Base-by-base conservation (phyloP, 2,797 vertebrate genomes). In the Diplodus sargus region DNA sequence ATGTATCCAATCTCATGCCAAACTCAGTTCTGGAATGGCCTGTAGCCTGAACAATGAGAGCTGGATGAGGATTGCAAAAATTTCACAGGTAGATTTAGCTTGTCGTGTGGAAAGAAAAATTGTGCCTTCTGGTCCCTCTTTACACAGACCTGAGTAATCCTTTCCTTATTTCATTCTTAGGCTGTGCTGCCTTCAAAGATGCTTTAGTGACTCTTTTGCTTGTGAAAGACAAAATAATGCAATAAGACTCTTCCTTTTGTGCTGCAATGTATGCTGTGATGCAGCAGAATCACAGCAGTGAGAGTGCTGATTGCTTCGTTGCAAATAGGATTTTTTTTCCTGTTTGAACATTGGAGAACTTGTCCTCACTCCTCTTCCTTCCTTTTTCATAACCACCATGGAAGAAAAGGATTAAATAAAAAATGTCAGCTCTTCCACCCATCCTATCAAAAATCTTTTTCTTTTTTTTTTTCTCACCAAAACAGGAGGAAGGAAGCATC, bases 101-200 rank as follows among this genome's bases (percentile, higher is more conserved):
- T 13, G 17, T 65, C 45, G 59, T 69, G 30, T 84, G 73, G 43
- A 84, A 76, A 79, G 61, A 62, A 90, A 82, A 68, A 23, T 51
- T 70, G 85, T 92, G 85, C 91, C 88, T 93, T 90, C 83, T 86
- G 75, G 74, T 85, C 67, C 78, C 57, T 76, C 80, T 76, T 82
- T 64, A 82, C 59, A 79, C 66, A 86, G 76, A 76, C 84, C 63
- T 52, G 61, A 72, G 43, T 78, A 53, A 70, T 72, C 70, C 42
- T 76, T 78, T 82, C 62, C 12, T 82, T 58, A 43, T 78, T 60
- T 72, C 52, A 47, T 78, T 81, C 34, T 74, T 67, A 39, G 47
- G 58, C 74, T 47, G 16, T 72, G 34, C 9, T 67, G 56, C 56
- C 28, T 71, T 39, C 39, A 39, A 39, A 64, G 49, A 62, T 51